Evolutionary conservation across 1,140 invertebrate species (phyloP).

Genomic region (Papilio dardanus): DNA sequence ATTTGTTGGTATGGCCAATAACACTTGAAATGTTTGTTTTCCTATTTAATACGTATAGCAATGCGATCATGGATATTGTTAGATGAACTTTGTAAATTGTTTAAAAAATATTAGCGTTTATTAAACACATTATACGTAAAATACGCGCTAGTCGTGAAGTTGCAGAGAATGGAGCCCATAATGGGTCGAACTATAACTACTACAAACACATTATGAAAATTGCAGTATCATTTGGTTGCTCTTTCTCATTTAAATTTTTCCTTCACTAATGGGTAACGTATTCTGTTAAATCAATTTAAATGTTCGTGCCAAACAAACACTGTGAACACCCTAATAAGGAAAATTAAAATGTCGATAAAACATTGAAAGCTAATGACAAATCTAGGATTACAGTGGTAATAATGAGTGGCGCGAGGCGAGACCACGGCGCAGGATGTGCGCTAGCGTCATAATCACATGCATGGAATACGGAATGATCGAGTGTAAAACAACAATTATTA

Average conservation of each 20-base stretch:
- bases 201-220: too few species aligned
- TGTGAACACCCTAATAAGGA: background rate
- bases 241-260: background rate
- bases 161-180: too few species aligned
- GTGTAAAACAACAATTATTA: conserved; percentile 65
- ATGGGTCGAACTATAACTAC: too few species aligned
- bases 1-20: conserved; percentile 11
- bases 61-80: background rate
- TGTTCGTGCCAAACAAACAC: background rate
- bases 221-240: too few species aligned
- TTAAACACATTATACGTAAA: too few species aligned
- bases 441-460: conserved; percentile 63
- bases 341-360: background rate
- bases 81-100: background rate
- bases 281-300: background rate
- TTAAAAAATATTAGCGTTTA: background rate
- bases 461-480: conserved; percentile 67
- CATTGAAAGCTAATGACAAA: conserved; percentile 20
- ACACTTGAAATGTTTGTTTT: conserved; percentile 25
- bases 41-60: conserved; percentile 3
- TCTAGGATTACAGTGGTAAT: conserved; percentile 9
- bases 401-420: conserved; percentile 5
- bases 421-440: conserved; percentile 23
- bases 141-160: too few species aligned
- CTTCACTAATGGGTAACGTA: background rate